Percentiles rank a stretch among this genome's conserved stretches.
Evolutionary conservation across 2,888 invertebrate genomes (phyloP).

Genomic region (Stenurella melanura): DNA sequence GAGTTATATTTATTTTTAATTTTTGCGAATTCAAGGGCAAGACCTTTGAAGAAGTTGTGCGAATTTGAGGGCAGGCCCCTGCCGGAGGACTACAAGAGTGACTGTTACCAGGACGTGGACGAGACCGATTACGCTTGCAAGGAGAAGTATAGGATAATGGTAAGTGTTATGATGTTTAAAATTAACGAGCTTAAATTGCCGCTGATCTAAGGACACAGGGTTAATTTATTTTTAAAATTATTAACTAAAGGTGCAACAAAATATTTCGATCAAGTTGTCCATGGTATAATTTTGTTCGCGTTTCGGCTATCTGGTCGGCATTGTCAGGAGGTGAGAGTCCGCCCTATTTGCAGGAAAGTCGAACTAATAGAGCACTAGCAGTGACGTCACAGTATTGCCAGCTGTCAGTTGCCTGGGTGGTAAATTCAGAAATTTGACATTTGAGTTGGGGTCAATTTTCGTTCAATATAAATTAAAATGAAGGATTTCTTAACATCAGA

Average conservation of each 20-base stretch:
- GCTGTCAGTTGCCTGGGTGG: too few relatives aligned
- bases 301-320: too few relatives aligned
- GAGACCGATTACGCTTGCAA: constrained; percentile 87
- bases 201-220: constrained; percentile 16
- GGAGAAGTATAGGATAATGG: constrained; percentile 87
- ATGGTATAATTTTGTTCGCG: too few relatives aligned
- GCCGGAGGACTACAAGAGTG: constrained; percentile 84
- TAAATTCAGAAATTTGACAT: too few relatives aligned
- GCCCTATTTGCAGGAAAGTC: too few relatives aligned
- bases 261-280: neutral
- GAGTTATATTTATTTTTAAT: constrained; percentile 15
- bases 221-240: neutral
- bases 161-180: constrained; percentile 69
- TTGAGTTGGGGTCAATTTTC: too few relatives aligned
- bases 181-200: constrained; percentile 7
- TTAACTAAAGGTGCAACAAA: constrained; percentile 31
- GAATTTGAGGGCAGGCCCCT: constrained; percentile 83
- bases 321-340: too few relatives aligned
- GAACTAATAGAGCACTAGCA: too few relatives aligned
- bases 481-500: too few relatives aligned
- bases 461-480: too few relatives aligned
- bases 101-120: constrained; percentile 87
- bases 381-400: too few relatives aligned
- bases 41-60: constrained; percentile 82
- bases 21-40: constrained; percentile 72